Base-by-base conservation (phyloP, 2,113 vertebrate genomes). In the Cebidichthys violaceus region DNA sequence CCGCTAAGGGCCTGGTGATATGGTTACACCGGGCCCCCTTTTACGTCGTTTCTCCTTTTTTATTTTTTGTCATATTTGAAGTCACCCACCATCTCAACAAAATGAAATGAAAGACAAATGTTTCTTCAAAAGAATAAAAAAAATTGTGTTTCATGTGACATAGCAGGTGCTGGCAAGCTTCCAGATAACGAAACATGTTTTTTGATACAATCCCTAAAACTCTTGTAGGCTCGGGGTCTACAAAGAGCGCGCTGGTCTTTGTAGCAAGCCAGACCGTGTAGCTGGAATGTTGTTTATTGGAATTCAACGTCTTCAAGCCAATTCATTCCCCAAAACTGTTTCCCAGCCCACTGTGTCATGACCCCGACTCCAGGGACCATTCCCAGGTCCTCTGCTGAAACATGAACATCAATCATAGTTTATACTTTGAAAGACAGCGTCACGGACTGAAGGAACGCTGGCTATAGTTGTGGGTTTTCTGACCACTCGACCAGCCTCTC, bases 281-380 rank as follows among this genome's bases (percentile, higher is more conserved):
- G 79, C 70, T 83, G 89, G 88, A 93, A 91, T 90, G 86, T 71
- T 91, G 87, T 84, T 90, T 84, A 86, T 79, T 86, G 89, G 74
- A 90, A 88, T 89, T 85, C 71, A 84, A 79, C 72, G 71, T 90
- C 78, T 80, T 85, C 24, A 74, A 73, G 60, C 69, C 70, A 79
- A 83, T 83, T 65, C 60, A 81, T 79, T 83, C 81, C 52, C 62
- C 31, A 52, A 84, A 89, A 88, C 65, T 10, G 22, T 87, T 91
- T 86, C 81, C 81, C 87, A 75, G 78, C 78, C 75, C 79, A 75
- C 50, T 71, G 69, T 87, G 88, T 91, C 90, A 89, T 2, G 79
- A 93, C 91, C 90, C 77, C 72, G 73, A 89, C 87, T 89, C 70
- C 61, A 73, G 88, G 81, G 84, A 92, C 77, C 55, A 62, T 77